These are phyloP conservation scores for Hycleus cichorii DNA, from an alignment of 1,140 invertebrate genomes.

Conservation along the genomic window DNA sequence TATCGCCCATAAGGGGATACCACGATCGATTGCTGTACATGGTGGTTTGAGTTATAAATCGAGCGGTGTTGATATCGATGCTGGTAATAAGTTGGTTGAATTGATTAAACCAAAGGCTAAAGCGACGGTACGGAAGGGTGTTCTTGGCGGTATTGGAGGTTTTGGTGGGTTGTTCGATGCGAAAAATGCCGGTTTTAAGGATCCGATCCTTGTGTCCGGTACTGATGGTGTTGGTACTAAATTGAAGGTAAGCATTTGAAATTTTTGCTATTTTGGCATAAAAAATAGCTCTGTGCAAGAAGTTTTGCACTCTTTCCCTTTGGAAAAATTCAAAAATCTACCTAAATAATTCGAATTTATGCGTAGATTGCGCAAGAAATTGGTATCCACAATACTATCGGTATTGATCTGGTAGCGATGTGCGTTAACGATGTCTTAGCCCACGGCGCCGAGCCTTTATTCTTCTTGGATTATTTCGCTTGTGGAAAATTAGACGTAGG, in stretches of 20 bases:
- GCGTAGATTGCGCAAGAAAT: slow-evolving; percentile 71
- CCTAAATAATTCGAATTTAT: too few species aligned
- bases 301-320: too few species aligned
- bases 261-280: too few species aligned
- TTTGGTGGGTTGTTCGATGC: slow-evolving; percentile 90
- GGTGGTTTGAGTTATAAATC: slow-evolving; percentile 78
- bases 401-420: slow-evolving; percentile 96
- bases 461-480: slow-evolving; percentile 95
- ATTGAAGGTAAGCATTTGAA: slow-evolving; percentile 58
- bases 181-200: slow-evolving; percentile 57
- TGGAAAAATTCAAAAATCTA: too few species aligned
- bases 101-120: slow-evolving; percentile 72
- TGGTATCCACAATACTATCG: slow-evolving; percentile 75
- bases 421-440: slow-evolving; percentile 95
- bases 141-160: slow-evolving; percentile 75
- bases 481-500: slow-evolving; percentile 76
- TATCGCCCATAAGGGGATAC: slow-evolving; percentile 80
- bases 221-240: slow-evolving; percentile 98
- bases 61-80: slow-evolving; percentile 89
- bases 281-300: too few species aligned
- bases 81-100: slow-evolving; percentile 78
- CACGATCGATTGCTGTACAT: slow-evolving; percentile 50
- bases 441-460: slow-evolving; percentile 89
- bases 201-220: slow-evolving; percentile 86
- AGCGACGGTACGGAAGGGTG: slow-evolving; percentile 62